Base-by-base conservation (phyloP, 2,888 invertebrate species). In the Baronia brevicornis region DNA sequence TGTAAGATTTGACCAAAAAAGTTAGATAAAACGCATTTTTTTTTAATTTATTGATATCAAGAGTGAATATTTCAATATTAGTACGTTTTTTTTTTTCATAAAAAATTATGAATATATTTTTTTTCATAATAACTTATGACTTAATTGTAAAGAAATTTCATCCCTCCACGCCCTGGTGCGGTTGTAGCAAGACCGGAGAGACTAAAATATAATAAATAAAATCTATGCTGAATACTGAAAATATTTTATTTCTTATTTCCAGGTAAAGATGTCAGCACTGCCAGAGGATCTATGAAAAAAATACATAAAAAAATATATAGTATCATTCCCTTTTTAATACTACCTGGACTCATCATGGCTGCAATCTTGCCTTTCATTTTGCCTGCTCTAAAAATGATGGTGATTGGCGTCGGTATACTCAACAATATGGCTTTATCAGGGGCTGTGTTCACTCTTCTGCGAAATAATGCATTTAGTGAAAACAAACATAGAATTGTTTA, bases 361-460 rank as follows among this genome's bases (percentile, higher is more conserved):
- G 89, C 90, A 5, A 67, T 91, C 25, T 60, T 91, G 52, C 91
- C 91, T 0, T 91, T 91, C 60, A 60, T 90, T 8, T 60, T 91
- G 51, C 91, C 91, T 0, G 88, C 88, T 0, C 54, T 91, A 7
- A 90, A 90, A 57, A 85, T 91, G 84, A 87, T 88, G 59, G 88
- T 89, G 0, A 67, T 89, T 14, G 77, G 84, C 25, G 86, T 87
- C 1, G 85, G 85, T 1, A 77, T 90, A 60, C 66, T 91, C 25
- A 91, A 91, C 60, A 89, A 90, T 45, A 88, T 90, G 77, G 90
- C 90, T 0, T 79, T 91, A 19, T 73, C 85, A 12, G 87, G 89
- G 0, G 89, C 90, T 1, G 58, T 88, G 8, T 86, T 88, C 47
- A 79, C 86, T 2, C 53, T 89, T 3, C 61, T 89, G 2, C 71